Evolutionary conservation across 2,113 vertebrate species (phyloP).

Genomic region (Symphodus melops): DNA sequence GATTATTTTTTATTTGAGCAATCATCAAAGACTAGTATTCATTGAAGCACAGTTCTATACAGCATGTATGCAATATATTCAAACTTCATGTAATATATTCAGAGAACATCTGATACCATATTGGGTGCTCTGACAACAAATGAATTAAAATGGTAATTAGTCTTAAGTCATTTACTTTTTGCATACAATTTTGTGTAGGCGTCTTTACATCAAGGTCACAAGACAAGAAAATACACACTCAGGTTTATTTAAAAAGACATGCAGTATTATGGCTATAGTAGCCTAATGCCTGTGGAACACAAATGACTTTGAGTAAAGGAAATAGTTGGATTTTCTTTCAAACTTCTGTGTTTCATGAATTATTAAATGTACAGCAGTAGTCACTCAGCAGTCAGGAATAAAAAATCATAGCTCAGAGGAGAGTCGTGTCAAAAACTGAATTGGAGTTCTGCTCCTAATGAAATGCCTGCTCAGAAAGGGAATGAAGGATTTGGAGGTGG

Average conservation of each 20-base stretch:
- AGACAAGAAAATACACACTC: no score
- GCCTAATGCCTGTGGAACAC: neutral
- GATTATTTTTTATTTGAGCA: slow-evolving; percentile 9
- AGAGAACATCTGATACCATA: slow-evolving; percentile 1
- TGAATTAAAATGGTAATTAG: neutral
- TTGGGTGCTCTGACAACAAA: slow-evolving; percentile 7
- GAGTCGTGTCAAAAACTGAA: slow-evolving; percentile 26
- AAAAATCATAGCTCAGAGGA: slow-evolving; percentile 32
- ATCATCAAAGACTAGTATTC: slow-evolving; percentile 22
- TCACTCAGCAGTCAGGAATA: slow-evolving; percentile 48
- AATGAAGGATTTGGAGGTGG: slow-evolving; percentile 28
- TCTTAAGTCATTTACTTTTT: no score
- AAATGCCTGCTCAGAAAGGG: slow-evolving; percentile 39
- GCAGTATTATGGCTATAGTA: neutral
- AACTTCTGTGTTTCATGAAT: slow-evolving; percentile 47
- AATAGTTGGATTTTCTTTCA: slow-evolving; percentile 22
- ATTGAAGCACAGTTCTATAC: neutral
- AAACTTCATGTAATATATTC: slow-evolving; percentile 23
- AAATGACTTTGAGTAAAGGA: slow-evolving; percentile 11
- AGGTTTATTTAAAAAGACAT: neutral
- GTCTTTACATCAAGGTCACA: neutral
- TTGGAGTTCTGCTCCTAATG: slow-evolving; percentile 41
- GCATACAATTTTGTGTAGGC: neutral
- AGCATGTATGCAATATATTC: slow-evolving; percentile 5
- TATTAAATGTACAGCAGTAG: slow-evolving; percentile 58